phyloP scores from a whole-genome alignment of 2,113 vertebrate genomes.

The Alligator mississippiensis region DNA sequence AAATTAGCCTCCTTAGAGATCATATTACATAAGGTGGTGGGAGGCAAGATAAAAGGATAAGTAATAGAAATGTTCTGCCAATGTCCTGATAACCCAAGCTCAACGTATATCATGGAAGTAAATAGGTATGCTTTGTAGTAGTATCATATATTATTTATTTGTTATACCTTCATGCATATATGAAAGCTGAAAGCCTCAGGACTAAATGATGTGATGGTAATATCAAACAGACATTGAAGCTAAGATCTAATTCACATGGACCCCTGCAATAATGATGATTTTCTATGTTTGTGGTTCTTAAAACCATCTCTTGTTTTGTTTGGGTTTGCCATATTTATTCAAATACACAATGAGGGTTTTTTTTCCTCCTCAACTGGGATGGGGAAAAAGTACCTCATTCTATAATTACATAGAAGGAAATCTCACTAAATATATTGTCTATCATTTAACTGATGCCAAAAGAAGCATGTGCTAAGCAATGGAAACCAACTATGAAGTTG shows the following conservation, averaged over 20 bases:
- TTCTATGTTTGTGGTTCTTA: not conserved
- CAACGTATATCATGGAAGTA: not conserved
- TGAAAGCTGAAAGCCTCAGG: slow-evolving; percentile 10
- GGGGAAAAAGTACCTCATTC: too few species aligned
- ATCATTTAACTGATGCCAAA: too few species aligned
- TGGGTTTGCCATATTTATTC: not conserved
- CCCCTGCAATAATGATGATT: not conserved
- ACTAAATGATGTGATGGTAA: not conserved
- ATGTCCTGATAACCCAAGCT: slow-evolving; percentile 36
- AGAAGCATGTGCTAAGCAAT: too few species aligned
- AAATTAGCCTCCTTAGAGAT: slow-evolving; percentile 53
- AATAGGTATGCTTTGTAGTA: slow-evolving; percentile 13
- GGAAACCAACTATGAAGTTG: too few species aligned
- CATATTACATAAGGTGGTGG: slow-evolving; percentile 62
- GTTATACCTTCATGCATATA: not conserved
- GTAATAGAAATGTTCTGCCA: slow-evolving; percentile 58
- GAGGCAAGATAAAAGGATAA: slow-evolving; percentile 50
- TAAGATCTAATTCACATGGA: not conserved
- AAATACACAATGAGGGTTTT: not conserved
- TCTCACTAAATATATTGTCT: too few species aligned
- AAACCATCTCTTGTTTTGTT: not conserved
- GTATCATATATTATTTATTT: not conserved
- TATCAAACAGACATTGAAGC: not conserved
- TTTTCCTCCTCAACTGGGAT: too few species aligned
- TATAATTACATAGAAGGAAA: too few species aligned